Evolutionary conservation across 2,797 vertebrate species (phyloP).

Genomic region (Chelmon rostratus): DNA sequence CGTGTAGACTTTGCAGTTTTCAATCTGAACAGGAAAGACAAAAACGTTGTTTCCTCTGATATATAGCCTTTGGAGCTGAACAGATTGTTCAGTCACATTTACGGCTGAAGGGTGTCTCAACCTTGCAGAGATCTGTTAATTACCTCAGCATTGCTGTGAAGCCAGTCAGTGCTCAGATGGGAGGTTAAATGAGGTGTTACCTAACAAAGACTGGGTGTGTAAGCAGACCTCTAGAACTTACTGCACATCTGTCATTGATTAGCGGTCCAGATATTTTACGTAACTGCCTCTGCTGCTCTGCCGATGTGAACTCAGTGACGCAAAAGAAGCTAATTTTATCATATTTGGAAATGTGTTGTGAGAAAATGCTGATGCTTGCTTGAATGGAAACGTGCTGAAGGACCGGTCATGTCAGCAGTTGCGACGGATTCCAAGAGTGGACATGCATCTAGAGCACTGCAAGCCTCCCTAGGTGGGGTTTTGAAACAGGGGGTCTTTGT

Average conservation of each 20-base stretch:
- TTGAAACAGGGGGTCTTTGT: constrained; percentile 63
- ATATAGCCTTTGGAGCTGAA: constrained; percentile 34
- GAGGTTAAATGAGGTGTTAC: constrained; percentile 68
- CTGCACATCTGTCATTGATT: constrained; percentile 79
- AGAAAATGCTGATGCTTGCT: constrained; percentile 54
- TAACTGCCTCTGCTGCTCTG: constrained; percentile 50
- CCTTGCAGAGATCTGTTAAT: constrained; percentile 62
- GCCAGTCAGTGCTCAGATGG: constrained; percentile 49
- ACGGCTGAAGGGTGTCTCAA: constrained; percentile 50
- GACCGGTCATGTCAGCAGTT: constrained; percentile 35
- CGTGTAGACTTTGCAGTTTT: constrained; percentile 20
- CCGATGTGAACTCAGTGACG: constrained; percentile 40
- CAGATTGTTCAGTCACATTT: constrained; percentile 54
- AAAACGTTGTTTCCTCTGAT: constrained; percentile 40
- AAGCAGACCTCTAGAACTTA: constrained; percentile 43
- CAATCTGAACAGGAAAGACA: constrained; percentile 23
- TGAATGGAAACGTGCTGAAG: constrained; percentile 60
- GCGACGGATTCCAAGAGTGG: constrained; percentile 27
- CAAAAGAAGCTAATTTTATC: constrained; percentile 60
- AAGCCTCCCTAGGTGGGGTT: constrained; percentile 44
- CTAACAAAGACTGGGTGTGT: constrained; percentile 57
- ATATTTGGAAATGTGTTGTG: constrained; percentile 55
- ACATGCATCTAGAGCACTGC: constrained; percentile 30
- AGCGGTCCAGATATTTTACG: constrained; percentile 60
- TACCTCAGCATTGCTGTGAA: constrained; percentile 60